phyloP scores from a whole-genome alignment of 2,797 vertebrate species.

The Cirrhinus mrigala region DNA sequence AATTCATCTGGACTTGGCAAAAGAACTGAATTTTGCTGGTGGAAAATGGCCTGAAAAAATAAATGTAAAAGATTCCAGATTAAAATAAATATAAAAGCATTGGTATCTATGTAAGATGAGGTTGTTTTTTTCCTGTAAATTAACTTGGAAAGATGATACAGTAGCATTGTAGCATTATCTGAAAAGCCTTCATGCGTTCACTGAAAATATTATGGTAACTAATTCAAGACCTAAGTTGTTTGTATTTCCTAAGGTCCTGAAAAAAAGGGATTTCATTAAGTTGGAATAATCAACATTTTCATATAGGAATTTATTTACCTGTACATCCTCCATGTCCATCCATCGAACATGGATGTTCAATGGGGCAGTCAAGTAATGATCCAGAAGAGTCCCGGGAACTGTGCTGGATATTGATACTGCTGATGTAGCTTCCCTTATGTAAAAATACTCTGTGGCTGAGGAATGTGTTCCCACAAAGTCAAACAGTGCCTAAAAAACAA shows the following conservation, averaged over 20 bases:
- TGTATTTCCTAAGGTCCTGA: constrained; percentile 1
- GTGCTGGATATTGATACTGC: not conserved
- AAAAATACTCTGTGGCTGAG: constrained; percentile 17
- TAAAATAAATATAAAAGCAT: not conserved
- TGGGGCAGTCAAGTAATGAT: constrained; percentile 5
- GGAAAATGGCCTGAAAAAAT: not conserved
- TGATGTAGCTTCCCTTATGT: constrained; percentile 22
- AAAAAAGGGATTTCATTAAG: no score
- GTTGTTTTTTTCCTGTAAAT: not conserved
- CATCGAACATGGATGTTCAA: constrained; percentile 27
- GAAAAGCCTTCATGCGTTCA: not conserved
- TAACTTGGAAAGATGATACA: not conserved
- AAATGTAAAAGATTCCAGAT: not conserved
- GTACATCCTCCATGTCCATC: constrained; percentile 13
- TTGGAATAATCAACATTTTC: not conserved
- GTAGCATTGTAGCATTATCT: not conserved
- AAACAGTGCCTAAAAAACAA: constrained; percentile 9
- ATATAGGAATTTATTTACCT: not conserved
- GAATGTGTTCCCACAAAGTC: not conserved
- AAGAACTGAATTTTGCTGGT: constrained; percentile 8
- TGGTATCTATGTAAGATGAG: not conserved
- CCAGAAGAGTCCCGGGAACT: not conserved
- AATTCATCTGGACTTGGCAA: not conserved
- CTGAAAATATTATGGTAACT: not conserved
- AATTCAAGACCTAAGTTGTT: not conserved